These are phyloP conservation scores for Vicugna pacos DNA, from an alignment of 2,113 vertebrate species.

Conservation along the genomic window DNA sequence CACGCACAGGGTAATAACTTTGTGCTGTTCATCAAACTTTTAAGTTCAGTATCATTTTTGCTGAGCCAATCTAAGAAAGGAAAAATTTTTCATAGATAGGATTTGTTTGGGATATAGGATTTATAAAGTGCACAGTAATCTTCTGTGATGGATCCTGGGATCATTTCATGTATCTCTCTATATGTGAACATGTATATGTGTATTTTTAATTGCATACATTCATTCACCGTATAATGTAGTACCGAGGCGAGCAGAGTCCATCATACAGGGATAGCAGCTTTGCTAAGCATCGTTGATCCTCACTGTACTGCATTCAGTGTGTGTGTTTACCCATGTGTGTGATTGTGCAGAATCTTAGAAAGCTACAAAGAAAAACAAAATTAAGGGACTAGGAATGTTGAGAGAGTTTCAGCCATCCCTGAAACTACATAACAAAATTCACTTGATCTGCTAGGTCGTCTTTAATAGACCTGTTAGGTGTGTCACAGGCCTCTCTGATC, in stretches of 20 bases:
- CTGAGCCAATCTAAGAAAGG: background rate
- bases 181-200: background rate
- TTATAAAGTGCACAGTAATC: background rate
- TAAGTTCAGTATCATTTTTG: constrained; percentile 5
- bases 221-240: background rate
- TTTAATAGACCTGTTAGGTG: background rate
- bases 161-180: background rate
- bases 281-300: constrained; percentile 19
- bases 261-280: background rate
- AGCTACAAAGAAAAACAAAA: background rate
- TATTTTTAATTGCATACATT: background rate
- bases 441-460: background rate
- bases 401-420: background rate
- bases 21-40: background rate
- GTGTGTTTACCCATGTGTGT: background rate
- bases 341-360: background rate
- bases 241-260: background rate
- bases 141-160: background rate
- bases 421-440: background rate
- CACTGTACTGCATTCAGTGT: background rate
- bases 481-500: background rate
- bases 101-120: background rate
- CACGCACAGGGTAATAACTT: background rate
- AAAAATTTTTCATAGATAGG: background rate
- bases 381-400: background rate